phyloP scores from a whole-genome alignment of 2,888 invertebrate species.

The Dichetophora obliterata region DNA sequence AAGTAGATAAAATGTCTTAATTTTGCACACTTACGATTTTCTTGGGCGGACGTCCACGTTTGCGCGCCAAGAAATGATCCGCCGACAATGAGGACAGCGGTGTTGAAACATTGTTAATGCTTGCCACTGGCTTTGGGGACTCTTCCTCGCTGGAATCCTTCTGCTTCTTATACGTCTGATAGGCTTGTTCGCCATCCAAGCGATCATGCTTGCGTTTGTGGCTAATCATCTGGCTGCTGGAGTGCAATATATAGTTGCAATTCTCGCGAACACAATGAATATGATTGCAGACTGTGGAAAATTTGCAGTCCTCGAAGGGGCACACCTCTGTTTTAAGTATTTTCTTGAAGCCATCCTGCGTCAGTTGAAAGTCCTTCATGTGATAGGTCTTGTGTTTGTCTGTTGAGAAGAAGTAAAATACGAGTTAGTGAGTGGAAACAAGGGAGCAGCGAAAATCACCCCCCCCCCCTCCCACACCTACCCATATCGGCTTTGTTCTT shows the following conservation, averaged over 20 bases:
- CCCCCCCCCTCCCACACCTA: slow-evolving; percentile 73
- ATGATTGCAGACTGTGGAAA: slow-evolving; percentile 96
- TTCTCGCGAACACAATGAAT: slow-evolving; percentile 97
- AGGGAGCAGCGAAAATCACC: neutral
- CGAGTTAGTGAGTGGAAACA: neutral
- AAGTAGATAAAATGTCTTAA: neutral
- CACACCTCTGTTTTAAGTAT: slow-evolving; percentile 98
- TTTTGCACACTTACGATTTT: slow-evolving; percentile 62
- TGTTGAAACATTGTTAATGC: slow-evolving; percentile 56
- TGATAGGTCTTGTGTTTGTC: slow-evolving; percentile 99
- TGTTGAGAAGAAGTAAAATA: slow-evolving; percentile 67
- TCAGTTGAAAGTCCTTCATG: slow-evolving; percentile 95
- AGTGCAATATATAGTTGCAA: slow-evolving; percentile 96
- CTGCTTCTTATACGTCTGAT: slow-evolving; percentile 64
- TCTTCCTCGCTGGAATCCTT: slow-evolving; percentile 62
- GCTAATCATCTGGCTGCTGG: slow-evolving; percentile 95
- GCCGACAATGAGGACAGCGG: slow-evolving; percentile 65
- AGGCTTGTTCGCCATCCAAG: slow-evolving; percentile 83
- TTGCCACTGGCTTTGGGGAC: slow-evolving; percentile 49
- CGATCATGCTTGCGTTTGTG: slow-evolving; percentile 98
- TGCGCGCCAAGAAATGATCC: slow-evolving; percentile 65
- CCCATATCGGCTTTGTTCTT: slow-evolving; percentile 99
- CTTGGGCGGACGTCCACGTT: slow-evolving; percentile 66
- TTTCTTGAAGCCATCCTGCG: slow-evolving; percentile 97
- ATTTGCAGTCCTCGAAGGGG: slow-evolving; percentile 91